Evolutionary conservation across 2,888 invertebrate genomes (phyloP).

Genomic region (Gonocerus acuteangulatus): DNA sequence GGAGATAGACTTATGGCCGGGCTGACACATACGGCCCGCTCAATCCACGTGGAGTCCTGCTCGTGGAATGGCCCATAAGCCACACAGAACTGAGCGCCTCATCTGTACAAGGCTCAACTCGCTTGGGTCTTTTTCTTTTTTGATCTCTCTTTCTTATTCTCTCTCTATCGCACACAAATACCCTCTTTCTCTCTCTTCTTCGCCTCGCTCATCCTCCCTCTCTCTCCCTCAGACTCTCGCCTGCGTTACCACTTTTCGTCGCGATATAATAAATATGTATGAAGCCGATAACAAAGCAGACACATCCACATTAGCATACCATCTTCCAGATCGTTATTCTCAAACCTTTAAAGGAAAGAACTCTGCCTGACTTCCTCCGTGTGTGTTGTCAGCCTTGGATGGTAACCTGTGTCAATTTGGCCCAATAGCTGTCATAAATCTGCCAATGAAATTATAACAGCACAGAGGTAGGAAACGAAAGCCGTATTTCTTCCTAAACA

Average conservation of each 20-base stretch:
- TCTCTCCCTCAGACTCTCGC: not conserved
- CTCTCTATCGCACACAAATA: too few relatives aligned
- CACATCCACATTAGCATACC: constrained; percentile 18
- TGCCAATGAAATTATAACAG: too few relatives aligned
- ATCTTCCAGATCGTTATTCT: constrained; percentile 21
- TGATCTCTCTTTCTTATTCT: too few relatives aligned
- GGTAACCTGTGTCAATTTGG: too few relatives aligned
- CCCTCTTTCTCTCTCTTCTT: not conserved
- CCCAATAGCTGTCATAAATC: too few relatives aligned
- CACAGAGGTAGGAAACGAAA: too few relatives aligned
- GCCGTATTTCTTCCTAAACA: too few relatives aligned
- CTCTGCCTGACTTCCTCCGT: constrained; percentile 8
- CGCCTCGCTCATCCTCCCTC: not conserved
- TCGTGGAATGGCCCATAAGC: not conserved
- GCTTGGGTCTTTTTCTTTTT: too few relatives aligned
- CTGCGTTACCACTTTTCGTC: constrained; percentile 12
- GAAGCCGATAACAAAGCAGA: constrained; percentile 16
- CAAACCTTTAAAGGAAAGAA: constrained; percentile 19
- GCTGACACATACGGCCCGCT: too few relatives aligned
- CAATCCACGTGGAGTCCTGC: too few relatives aligned
- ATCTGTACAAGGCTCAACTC: too few relatives aligned
- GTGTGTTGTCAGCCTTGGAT: not conserved
- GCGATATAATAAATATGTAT: constrained; percentile 18
- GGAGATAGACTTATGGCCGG: too few relatives aligned
- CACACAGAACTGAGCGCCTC: not conserved